Percentiles rank a stretch among this genome's conserved stretches.
These are phyloP conservation scores for Australoheros facetus DNA, from an alignment of 2,797 vertebrate species.

Conservation along the genomic window DNA sequence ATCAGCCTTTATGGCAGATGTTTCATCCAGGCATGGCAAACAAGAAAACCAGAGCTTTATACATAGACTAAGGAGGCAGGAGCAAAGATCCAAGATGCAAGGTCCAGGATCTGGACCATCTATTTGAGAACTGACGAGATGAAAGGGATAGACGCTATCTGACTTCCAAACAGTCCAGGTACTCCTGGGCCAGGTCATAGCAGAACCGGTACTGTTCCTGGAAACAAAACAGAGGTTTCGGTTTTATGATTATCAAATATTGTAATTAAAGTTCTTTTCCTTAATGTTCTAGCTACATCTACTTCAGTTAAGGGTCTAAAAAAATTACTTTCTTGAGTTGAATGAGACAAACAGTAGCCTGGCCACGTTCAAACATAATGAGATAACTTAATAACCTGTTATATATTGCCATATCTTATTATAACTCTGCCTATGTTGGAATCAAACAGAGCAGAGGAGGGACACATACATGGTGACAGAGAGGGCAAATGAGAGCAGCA, in stretches of 20 bases:
- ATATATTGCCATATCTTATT: background rate
- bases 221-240: conserved; percentile 8
- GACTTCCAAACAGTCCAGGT: conserved; percentile 90
- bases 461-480: too few relatives aligned
- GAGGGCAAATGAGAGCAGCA: too few relatives aligned
- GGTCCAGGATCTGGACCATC: conserved; percentile 35
- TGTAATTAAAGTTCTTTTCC: background rate
- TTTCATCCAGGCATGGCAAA: conserved; percentile 62
- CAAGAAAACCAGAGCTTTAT: conserved; percentile 56
- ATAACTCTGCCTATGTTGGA: background rate
- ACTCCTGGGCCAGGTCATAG: conserved; percentile 95
- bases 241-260: background rate
- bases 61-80: conserved; percentile 41
- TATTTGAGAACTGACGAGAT: conserved; percentile 19
- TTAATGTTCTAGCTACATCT: background rate
- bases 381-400: background rate
- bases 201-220: conserved; percentile 98
- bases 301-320: background rate
- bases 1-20: conserved; percentile 45
- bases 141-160: conserved; percentile 86
- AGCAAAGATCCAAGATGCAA: conserved; percentile 25
- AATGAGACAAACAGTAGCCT: background rate
- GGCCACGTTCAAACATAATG: background rate
- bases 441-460: too few relatives aligned
- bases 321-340: background rate